These are phyloP conservation scores for Paradisaea rubra DNA, from an alignment of 2,113 vertebrate genomes.

Conservation along the genomic window DNA sequence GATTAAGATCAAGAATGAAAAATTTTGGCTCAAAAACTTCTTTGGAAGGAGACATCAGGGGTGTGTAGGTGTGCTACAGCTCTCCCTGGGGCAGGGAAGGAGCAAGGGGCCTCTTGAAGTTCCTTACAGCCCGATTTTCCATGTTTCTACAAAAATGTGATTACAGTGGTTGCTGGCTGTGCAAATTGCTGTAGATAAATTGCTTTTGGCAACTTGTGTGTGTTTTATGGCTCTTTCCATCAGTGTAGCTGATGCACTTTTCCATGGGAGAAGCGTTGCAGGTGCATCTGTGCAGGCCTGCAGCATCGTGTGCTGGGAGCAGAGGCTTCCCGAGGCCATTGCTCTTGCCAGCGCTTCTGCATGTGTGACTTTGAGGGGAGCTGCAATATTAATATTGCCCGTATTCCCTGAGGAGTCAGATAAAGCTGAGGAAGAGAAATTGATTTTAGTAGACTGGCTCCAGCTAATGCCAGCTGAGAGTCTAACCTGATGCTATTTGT, in stretches of 20 bases:
- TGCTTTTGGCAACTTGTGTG: background rate
- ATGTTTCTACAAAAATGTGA: background rate
- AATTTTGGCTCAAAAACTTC: background rate
- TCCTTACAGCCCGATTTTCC: background rate
- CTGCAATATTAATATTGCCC: background rate
- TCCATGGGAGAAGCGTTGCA: rapidly evolving
- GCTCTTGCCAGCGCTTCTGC: background rate
- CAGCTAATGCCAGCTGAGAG: background rate
- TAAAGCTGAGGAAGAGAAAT: background rate
- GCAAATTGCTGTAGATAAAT: background rate
- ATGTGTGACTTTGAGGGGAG: background rate
- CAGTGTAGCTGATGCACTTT: background rate
- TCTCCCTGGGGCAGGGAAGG: background rate
- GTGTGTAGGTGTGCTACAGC: background rate
- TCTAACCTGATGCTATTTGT: background rate
- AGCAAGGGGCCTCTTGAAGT: background rate
- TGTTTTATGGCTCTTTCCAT: background rate
- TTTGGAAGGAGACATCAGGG: background rate
- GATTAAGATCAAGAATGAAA: background rate
- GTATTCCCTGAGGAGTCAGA: background rate
- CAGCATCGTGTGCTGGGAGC: rapidly evolving
- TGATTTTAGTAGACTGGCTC: background rate
- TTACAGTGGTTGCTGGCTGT: background rate
- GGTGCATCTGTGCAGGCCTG: background rate
- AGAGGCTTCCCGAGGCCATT: rapidly evolving